Evolutionary conservation across 2,888 invertebrate genomes (phyloP), one percentile per base, ranked within the genome.

Genomic region (Incurvaria masculella): DNA sequence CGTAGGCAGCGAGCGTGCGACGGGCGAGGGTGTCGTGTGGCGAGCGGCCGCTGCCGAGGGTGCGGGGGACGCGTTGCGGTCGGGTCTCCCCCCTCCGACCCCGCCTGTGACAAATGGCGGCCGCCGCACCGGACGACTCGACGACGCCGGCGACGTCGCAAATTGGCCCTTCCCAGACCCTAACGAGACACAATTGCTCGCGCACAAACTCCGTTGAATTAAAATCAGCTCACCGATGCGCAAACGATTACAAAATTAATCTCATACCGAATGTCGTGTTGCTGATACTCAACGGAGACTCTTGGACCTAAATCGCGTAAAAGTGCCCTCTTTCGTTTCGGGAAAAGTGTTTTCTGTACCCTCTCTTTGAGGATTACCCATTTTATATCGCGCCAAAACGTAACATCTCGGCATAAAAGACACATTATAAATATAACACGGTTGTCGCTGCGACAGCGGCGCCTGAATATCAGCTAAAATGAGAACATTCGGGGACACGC

Each of bases 391-490:
- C 11, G 11, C 33, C 14, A n/a, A 33, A 33, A 33, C 8, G 33
- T 33, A 33, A 33, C 14, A 33, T 33, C 33, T 33, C 8, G 33
- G 14, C 33, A n/a, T 33, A 33, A 33, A n/a, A 33, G 33, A n/a
- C 8, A 14, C 14, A 14, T 33, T 33, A 33, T 33, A 33, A 33
- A 33, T 33, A 33, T 33, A 66, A 70, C 65, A 67, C 68, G 69
- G 73, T 72, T 72, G 74, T 72, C 65, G 63, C 64, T 58, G 61
- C 59, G 61, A 63, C 64, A 61, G 63, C 64, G 58, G 61, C 59
- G 61, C 63, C 64, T 61, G 70, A 70, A 72, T 69, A 68, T 66
- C 64, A 64, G 63, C 64, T 62, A 61, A 69, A 72, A 72, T 72
- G 70, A 71, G 72, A 72, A 68, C 63, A 64, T 68, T 68, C 61